Evolutionary conservation across 2,113 vertebrate species (phyloP).

Genomic region (Candoia aspera): DNA sequence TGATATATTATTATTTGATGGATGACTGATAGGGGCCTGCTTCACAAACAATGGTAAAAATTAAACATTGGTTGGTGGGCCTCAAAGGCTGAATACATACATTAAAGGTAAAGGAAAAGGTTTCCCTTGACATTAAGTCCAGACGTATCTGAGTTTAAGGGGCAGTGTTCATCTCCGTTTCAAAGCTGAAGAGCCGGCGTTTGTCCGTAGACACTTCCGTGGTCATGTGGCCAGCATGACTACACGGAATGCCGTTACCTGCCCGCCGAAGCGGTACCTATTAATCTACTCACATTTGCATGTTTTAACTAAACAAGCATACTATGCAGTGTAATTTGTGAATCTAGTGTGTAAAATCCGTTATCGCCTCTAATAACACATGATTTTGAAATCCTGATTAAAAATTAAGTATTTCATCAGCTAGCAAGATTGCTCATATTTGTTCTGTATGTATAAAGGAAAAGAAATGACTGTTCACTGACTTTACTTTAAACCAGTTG

Average conservation of each 20-base stretch:
- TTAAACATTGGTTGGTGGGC: not conserved
- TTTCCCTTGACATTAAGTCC: too few species aligned
- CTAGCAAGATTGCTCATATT: not conserved
- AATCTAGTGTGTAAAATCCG: not conserved
- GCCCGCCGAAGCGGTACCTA: too few species aligned
- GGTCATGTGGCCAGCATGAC: too few species aligned
- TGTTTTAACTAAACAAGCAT: not conserved
- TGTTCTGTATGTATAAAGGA: slow-evolving; percentile 1
- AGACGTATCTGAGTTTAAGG: too few species aligned
- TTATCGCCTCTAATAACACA: not conserved
- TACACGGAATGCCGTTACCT: too few species aligned
- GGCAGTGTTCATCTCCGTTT: too few species aligned
- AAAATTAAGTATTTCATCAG: slow-evolving; percentile 15
- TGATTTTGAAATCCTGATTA: slow-evolving; percentile 5
- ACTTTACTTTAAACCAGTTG: slow-evolving; percentile 12
- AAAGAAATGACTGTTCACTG: slow-evolving; percentile 24
- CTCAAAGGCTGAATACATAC: not conserved
- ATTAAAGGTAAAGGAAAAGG: too few species aligned
- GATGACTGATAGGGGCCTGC: not conserved
- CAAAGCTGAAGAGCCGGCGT: too few species aligned
- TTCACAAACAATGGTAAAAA: not conserved
- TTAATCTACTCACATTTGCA: too few species aligned
- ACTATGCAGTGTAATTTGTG: not conserved
- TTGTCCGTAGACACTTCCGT: too few species aligned
- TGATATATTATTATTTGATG: not conserved